These are phyloP conservation scores for Triplophysa siluroides DNA, from an alignment of 2,113 vertebrate species.

Conservation along the genomic window DNA sequence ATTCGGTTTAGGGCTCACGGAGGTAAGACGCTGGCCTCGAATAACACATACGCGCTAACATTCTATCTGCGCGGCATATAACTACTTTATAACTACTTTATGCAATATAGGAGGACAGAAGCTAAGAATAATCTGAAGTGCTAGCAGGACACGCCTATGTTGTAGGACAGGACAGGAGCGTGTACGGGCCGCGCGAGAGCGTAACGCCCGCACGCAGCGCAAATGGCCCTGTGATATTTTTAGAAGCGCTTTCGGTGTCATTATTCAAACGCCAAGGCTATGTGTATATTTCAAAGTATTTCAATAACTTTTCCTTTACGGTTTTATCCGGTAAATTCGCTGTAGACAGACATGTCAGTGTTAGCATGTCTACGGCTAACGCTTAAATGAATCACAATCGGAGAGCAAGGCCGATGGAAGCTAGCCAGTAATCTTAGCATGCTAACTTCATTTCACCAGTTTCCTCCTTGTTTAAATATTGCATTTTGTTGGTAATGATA, in stretches of 20 bases:
- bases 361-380: conserved; percentile 36
- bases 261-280: not conserved
- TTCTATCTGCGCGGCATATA: too few species aligned
- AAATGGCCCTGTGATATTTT: conserved; percentile 66
- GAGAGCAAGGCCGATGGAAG: not conserved
- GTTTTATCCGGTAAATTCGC: conserved; percentile 12
- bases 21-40: conserved; percentile 65
- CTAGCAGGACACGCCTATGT: conserved; percentile 72
- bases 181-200: conserved; percentile 61
- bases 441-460: not conserved
- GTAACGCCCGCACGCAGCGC: conserved; percentile 30
- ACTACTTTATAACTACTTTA: not conserved
- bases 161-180: conserved; percentile 50
- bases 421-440: not conserved
- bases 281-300: not conserved
- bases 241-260: conserved; percentile 59
- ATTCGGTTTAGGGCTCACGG: conserved; percentile 66
- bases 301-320: not conserved
- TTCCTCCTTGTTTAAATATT: not conserved
- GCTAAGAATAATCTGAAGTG: conserved; percentile 38
- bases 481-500: not conserved
- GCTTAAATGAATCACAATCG: conserved; percentile 27
- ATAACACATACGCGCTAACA: not conserved
- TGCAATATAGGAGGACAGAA: not conserved
- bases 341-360: conserved; percentile 11